Evolutionary conservation across 1,140 invertebrate genomes (phyloP).

Genomic region (Pteromalus puparum): DNA sequence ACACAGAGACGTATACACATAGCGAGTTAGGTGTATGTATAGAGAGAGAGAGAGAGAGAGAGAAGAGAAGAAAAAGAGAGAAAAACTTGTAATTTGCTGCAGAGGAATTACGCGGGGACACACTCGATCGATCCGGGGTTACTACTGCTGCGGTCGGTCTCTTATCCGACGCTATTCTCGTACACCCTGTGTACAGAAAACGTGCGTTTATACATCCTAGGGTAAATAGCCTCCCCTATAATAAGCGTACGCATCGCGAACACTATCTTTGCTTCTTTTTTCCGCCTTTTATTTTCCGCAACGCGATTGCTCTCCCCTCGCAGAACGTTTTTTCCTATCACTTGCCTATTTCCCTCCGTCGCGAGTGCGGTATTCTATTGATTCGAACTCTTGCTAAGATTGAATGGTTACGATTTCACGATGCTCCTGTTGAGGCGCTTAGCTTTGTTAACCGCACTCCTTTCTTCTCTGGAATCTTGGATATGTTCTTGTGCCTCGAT

Average conservation of each 20-base stretch:
- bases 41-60: neutral
- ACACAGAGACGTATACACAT: neutral
- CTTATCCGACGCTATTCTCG: slow-evolving; percentile 12
- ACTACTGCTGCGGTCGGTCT: slow-evolving; percentile 37
- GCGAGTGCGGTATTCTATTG: neutral
- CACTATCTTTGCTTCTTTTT: slow-evolving; percentile 41
- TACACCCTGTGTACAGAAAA: neutral
- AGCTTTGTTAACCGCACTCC: neutral
- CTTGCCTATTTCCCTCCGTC: neutral
- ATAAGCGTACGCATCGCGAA: neutral
- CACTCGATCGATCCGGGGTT: slow-evolving; percentile 59
- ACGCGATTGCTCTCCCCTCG: slow-evolving; percentile 48
- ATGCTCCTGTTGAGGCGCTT: neutral
- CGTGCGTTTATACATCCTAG: slow-evolving; percentile 6
- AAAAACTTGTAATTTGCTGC: slow-evolving; percentile 47
- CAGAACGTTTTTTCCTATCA: slow-evolving; percentile 50
- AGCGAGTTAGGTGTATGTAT: neutral
- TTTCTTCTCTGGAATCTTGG: neutral
- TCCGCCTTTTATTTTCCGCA: slow-evolving; percentile 10
- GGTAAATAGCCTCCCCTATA: neutral
- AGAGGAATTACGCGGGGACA: slow-evolving; percentile 53
- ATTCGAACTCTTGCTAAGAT: slow-evolving; percentile 36
- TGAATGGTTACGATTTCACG: slow-evolving; percentile 4
- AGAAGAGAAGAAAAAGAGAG: slow-evolving; percentile 10
- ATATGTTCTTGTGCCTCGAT: no score